Conservation (phyloP, 2,888 invertebrate species). For the Drosophila quasianomalipes region DNA sequence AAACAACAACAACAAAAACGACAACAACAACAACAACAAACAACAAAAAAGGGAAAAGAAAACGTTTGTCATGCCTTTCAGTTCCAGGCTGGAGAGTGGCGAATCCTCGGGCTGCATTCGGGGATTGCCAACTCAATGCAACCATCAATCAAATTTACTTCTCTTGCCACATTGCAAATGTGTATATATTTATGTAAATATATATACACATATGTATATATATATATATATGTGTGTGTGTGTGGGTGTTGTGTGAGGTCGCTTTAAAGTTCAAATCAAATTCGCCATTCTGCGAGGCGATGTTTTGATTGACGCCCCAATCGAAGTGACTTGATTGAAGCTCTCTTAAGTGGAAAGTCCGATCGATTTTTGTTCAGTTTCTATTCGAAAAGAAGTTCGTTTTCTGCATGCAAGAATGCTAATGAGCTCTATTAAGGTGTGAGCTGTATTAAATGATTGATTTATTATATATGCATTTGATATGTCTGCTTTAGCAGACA, state of each 20-base stretch:
- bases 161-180: conserved; percentile 31
- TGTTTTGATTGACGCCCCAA: conserved; percentile 63
- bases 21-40: not conserved
- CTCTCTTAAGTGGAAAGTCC: conserved; percentile 27
- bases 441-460: conserved; percentile 39
- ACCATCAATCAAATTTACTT: conserved; percentile 72
- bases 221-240: conserved; percentile 13
- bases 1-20: not conserved
- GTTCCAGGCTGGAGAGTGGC: conserved; percentile 33
- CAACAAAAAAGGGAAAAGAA: conserved; percentile 27
- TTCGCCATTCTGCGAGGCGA: conserved; percentile 13
- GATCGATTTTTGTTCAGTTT: conserved; percentile 11
- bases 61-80: conserved; percentile 69
- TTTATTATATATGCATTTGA: conserved; percentile 19
- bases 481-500: not conserved
- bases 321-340: conserved; percentile 54
- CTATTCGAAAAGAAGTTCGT: not conserved
- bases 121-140: conserved; percentile 71
- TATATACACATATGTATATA: conserved; percentile 1
- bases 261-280: conserved; percentile 43
- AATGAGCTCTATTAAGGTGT: conserved; percentile 42
- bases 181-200: not conserved
- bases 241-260: conserved; percentile 39
- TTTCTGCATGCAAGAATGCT: conserved; percentile 31
- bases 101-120: conserved; percentile 54